Evolutionary conservation across 2,888 invertebrate genomes (phyloP), one percentile per base, ranked within the genome.

Genomic region (Thymelicus lineola): DNA sequence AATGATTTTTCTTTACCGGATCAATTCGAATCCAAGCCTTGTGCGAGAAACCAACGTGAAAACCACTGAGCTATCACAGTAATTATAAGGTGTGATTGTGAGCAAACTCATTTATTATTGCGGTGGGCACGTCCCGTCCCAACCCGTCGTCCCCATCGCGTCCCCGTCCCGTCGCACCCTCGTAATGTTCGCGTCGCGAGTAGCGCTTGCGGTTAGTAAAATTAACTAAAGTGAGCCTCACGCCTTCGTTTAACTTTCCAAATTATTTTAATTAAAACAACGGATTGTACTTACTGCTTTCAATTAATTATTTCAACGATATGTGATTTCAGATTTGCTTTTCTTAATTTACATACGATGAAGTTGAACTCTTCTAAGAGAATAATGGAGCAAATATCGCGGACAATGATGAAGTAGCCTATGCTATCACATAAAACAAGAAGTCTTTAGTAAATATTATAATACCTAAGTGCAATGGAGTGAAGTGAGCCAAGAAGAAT

Each of bases 61-160:
- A 42, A 42, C 42, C 42, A 42, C 10, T 42, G 12, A 4, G 15
- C 50, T n/a, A 14, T 17, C 9, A 2, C 53, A 53, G 20, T 53
- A 53, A 53, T 53, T 53, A 53, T 20, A 53, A 53, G 20, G 53
- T 53, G 20, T 53, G 53, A 53, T 53, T 53, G 53, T 17, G 53
- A 12, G 20, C 53, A 53, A 53, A 53, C 53, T 53, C 53, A 53
- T 53, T 53, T 53, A 53, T 53, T 53, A 53, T 53, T 53, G 53
- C 12, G 50, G 17, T 9, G 12, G 53, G 53, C 20, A 9, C 20
- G 15, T 50, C 48, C 7, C 48, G 20, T 53, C 53, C 20, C 53
- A 20, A 12, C 53, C 53, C 20, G 53, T 53, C 17, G 20, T 10
- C 9, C 50, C 17, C 50, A 17, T 17, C 7, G 6, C 50, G 15